Percentiles rank a stretch among this genome's conserved stretches.
Conservation (phyloP, 23 tunicate genomes). For the Phallusia fumigata region DNA sequence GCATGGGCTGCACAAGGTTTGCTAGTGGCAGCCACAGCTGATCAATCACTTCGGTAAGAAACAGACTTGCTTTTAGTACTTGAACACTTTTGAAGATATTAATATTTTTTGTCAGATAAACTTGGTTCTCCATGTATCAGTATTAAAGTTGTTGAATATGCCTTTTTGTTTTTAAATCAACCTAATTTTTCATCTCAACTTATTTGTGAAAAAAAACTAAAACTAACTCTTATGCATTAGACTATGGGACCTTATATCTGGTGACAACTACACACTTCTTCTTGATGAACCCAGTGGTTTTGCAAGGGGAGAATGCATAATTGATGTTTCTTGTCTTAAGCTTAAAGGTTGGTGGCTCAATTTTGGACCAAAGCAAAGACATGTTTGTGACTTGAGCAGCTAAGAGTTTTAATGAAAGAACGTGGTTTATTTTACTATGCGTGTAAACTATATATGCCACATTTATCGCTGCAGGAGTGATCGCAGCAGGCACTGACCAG, state of each 20-base stretch:
- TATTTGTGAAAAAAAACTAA: too few relatives aligned
- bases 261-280: constrained; percentile 67
- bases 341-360: constrained; percentile 31
- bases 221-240: constrained; percentile 19
- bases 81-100: too few relatives aligned
- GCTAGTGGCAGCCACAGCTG: constrained; percentile 81
- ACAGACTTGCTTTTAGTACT: too few relatives aligned
- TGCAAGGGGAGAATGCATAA: constrained; percentile 41
- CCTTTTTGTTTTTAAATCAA: too few relatives aligned
- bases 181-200: too few relatives aligned
- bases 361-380: neutral
- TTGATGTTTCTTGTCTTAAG: constrained; percentile 43
- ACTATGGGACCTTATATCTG: constrained; percentile 64
- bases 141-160: too few relatives aligned
- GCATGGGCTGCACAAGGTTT: constrained; percentile 63
- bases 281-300: constrained; percentile 51
- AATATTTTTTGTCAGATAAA: too few relatives aligned
- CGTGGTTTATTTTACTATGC: too few relatives aligned
- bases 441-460: too few relatives aligned
- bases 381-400: neutral
- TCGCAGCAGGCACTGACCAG: constrained; percentile 74
- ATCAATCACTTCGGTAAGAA: constrained; percentile 68
- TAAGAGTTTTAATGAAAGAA: too few relatives aligned
- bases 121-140: too few relatives aligned
- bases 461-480: constrained; percentile 36